Conservation (phyloP, 2,888 invertebrate species). For the Hydraecia micacea region DNA sequence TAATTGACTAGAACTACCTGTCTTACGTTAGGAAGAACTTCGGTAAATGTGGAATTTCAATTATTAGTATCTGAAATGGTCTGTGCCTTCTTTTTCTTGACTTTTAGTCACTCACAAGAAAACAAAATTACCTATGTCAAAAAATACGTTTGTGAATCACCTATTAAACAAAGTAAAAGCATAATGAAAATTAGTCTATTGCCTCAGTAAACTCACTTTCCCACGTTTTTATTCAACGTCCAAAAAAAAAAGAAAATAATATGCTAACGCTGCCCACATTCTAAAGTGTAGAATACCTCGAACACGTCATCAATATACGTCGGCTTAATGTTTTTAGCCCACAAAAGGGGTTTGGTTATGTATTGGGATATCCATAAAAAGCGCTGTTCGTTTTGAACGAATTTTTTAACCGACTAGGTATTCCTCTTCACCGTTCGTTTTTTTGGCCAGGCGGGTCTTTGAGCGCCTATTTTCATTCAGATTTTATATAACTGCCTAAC, state of each 20-base stretch:
- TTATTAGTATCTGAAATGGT: too few relatives aligned
- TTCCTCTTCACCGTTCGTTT: constrained; percentile 3
- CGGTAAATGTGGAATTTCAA: too few relatives aligned
- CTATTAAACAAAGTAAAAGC: not conserved
- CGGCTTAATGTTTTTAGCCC: constrained; percentile 56
- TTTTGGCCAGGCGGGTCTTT: constrained; percentile 9
- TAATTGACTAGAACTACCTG: too few relatives aligned
- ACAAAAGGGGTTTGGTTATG: constrained; percentile 50
- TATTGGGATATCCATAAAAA: constrained; percentile 46
- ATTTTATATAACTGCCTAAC: not conserved
- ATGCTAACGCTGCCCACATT: constrained; percentile 21
- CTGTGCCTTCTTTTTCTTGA: not conserved
- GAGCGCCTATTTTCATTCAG: constrained; percentile 13
- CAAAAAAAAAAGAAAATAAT: constrained; percentile 15
- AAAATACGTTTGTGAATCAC: not conserved
- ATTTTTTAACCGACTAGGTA: constrained; percentile 31
- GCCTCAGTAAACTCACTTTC: constrained; percentile 1
- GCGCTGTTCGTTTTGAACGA: constrained; percentile 26
- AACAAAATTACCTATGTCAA: not conserved
- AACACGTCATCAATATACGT: constrained; percentile 53
- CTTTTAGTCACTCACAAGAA: not conserved
- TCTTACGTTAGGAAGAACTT: too few relatives aligned
- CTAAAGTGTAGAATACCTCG: constrained; percentile 24
- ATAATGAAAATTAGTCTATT: constrained; percentile 2
- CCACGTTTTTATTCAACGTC: constrained; percentile 20